These are phyloP conservation scores for Caradrina clavipalpis DNA, from an alignment of 2,888 invertebrate genomes.

Conservation along the genomic window DNA sequence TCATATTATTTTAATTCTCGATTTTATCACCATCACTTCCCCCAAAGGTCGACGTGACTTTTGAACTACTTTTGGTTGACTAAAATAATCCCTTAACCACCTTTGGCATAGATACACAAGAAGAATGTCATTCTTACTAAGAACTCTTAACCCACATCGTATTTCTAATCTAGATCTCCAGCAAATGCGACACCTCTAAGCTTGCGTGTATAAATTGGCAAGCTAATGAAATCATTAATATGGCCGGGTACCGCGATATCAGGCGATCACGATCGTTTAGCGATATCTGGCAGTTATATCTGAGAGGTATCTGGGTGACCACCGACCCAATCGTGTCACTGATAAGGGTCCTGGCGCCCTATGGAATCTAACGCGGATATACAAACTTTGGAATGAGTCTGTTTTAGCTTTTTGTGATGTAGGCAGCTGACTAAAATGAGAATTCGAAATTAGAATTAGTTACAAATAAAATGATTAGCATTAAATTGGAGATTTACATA, in stretches of 20 bases:
- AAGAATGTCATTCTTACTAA: background rate
- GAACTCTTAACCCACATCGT: constrained; percentile 2
- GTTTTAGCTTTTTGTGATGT: background rate
- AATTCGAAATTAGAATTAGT: too few species aligned
- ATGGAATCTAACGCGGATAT: constrained; percentile 57
- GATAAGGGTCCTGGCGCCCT: constrained; percentile 74
- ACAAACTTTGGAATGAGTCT: constrained; percentile 50
- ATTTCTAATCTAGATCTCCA: background rate
- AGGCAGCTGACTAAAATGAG: background rate
- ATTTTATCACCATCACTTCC: too few species aligned
- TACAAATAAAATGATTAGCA: too few species aligned
- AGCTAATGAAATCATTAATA: constrained; percentile 65
- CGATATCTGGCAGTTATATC: constrained; percentile 60
- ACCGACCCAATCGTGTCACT: constrained; percentile 51
- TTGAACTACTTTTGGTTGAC: too few species aligned
- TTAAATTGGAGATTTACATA: too few species aligned
- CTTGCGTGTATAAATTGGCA: constrained; percentile 38
- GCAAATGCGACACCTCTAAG: constrained; percentile 11
- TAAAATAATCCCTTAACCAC: background rate
- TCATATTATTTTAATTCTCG: too few species aligned
- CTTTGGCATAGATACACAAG: background rate
- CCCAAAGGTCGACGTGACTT: too few species aligned
- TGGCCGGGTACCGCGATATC: constrained; percentile 34
- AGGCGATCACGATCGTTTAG: constrained; percentile 61
- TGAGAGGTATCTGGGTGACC: constrained; percentile 59